These are phyloP conservation scores for Dendrocincla fuliginosa DNA, from an alignment of 2,797 vertebrate genomes.

Conservation along the genomic window DNA sequence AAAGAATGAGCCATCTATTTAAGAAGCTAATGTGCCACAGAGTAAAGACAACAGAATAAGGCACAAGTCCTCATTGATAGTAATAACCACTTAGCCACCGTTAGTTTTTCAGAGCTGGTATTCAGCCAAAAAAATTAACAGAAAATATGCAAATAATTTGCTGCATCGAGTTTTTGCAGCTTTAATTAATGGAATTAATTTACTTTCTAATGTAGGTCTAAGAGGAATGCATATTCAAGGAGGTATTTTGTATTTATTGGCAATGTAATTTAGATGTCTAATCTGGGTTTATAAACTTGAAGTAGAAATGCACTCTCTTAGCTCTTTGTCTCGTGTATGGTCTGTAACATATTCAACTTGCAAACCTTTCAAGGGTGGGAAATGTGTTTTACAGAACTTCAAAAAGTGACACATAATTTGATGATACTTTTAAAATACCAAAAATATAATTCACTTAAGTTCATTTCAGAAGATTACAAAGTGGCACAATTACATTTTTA, in stretches of 20 bases:
- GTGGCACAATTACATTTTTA: neutral
- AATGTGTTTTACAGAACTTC: neutral
- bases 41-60: neutral
- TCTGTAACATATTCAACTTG: neutral
- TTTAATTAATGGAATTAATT: conserved; percentile 21
- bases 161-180: neutral
- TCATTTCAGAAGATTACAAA: neutral
- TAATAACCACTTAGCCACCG: neutral
- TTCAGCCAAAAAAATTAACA: neutral
- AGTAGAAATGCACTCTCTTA: neutral
- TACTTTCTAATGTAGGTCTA: neutral
- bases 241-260: neutral
- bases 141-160: neutral
- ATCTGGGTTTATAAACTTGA: neutral
- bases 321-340: neutral
- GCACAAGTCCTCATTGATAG: neutral
- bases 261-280: neutral
- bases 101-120: neutral
- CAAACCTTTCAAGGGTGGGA: neutral
- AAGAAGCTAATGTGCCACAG: neutral
- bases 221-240: neutral
- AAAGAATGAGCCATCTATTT: neutral
- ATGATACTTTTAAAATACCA: neutral
- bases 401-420: neutral
- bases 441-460: neutral